Conservation (phyloP, 2,113 vertebrate species). For the Callaeas wilsoni region DNA sequence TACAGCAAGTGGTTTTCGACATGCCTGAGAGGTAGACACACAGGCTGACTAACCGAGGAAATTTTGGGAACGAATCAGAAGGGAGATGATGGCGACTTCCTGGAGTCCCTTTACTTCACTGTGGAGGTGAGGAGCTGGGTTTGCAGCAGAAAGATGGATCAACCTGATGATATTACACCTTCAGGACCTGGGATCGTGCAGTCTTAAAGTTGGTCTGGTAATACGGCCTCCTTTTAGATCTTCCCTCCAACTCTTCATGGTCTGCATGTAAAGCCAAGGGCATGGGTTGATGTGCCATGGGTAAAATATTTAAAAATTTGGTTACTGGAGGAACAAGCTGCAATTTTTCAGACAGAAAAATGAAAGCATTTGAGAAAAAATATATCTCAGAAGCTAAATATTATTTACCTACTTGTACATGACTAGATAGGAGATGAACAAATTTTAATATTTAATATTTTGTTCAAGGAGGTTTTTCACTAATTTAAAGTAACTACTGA, state of each 20-base stretch:
- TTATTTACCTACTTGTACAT: background rate
- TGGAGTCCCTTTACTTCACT: rapidly evolving
- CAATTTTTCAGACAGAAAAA: background rate
- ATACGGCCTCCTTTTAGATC: background rate
- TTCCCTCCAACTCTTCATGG: background rate
- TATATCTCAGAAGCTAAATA: background rate
- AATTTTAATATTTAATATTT: background rate
- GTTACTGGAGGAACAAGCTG: background rate
- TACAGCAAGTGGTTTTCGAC: background rate
- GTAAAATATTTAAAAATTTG: background rate
- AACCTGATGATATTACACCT: background rate
- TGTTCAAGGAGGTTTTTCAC: background rate
- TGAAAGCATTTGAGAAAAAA: background rate
- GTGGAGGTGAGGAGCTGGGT: background rate
- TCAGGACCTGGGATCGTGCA: background rate
- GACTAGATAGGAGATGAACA: background rate
- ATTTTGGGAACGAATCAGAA: background rate
- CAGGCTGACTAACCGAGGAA: background rate
- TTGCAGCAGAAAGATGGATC: background rate
- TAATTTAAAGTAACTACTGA: background rate
- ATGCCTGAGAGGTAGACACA: background rate
- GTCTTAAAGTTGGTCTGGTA: background rate
- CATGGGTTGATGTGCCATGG: background rate
- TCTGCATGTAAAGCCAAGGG: background rate
- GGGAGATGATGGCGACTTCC: background rate